Base-by-base conservation (phyloP, 2,797 vertebrate species). In the Remorina albescens region DNA sequence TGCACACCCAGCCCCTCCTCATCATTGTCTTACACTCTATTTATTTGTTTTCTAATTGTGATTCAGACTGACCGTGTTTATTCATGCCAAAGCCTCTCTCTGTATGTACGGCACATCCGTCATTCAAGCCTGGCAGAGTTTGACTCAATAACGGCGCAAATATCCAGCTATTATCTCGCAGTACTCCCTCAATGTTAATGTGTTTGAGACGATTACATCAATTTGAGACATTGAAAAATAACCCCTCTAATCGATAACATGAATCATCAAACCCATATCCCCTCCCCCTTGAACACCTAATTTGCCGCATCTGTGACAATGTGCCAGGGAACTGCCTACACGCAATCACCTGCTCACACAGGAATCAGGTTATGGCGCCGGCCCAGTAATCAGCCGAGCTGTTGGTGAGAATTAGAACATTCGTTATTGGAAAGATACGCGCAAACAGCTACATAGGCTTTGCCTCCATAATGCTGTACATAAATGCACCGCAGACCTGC, bases 111-210 rank as follows among this genome's bases (percentile, higher is more conserved):
- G 65, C 76, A 63, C 87, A 94, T 94, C 82, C 56, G 90, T 94
- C 92, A 93, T 91, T 90, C 87, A 86, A 87, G 91, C 86, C 84
- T 83, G 88, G 84, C 46, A 57, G 89, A 80, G 81, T 87, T 89
- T 81, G 88, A 89, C 86, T 88, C 85, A 76, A 88, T 81, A 85
- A 87, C 80, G 21, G 67, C 42, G 53, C 78, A 82, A 88, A 91
- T 82, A 91, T 86, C 82, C 90, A 71, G 87, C 89, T 86, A 89
- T 93, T 94, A 94, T 91, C 89, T 81, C 85, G 25, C 84, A 84
- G 66, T 15, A 55, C 85, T 88, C 89, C 78, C 82, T 93, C 93
- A 88, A 90, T 90, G 91, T 91, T 94, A 95, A 95, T 94, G 94
- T 85, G 80, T 92, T 84, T 78, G 82, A 88, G 87, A 90, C 84